A percentile compares a stretch with the other conserved stretches of the same genome.
Conservation (phyloP, 2,113 vertebrate genomes). For the Pica pica region DNA sequence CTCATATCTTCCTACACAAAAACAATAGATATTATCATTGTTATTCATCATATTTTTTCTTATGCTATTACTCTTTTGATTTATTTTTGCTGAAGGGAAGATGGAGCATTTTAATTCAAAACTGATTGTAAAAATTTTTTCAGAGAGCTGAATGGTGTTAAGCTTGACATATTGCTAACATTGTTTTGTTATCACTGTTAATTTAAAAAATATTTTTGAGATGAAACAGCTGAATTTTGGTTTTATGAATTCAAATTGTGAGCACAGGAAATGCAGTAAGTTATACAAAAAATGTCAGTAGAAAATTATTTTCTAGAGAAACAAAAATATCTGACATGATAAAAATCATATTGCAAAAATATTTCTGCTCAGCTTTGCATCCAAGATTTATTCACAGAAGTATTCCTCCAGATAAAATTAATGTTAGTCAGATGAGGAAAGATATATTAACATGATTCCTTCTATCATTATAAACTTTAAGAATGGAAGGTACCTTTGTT, state of each 20-base stretch:
- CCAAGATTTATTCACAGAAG: neutral
- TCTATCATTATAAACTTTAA: neutral
- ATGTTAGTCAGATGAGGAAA: neutral
- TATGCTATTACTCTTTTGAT: neutral
- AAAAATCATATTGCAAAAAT: neutral
- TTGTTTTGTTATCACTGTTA: neutral
- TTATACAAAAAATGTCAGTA: neutral
- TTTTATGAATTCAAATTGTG: neutral
- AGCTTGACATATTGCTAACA: neutral
- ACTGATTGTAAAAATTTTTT: neutral
- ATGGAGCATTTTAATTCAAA: neutral
- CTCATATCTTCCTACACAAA: neutral
- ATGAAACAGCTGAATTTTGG: neutral
- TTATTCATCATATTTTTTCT: neutral
- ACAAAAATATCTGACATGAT: neutral
- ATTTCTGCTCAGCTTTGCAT: neutral
- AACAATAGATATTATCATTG: neutral
- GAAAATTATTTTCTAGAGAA: neutral
- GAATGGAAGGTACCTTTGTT: neutral
- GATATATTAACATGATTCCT: neutral
- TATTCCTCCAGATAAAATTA: neutral
- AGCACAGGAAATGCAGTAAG: neutral
- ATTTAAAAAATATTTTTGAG: neutral
- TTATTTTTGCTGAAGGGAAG: neutral
- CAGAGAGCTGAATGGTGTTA: neutral